Conservation (phyloP, 1,140 invertebrate genomes). For the Cotesia vestalis region DNA sequence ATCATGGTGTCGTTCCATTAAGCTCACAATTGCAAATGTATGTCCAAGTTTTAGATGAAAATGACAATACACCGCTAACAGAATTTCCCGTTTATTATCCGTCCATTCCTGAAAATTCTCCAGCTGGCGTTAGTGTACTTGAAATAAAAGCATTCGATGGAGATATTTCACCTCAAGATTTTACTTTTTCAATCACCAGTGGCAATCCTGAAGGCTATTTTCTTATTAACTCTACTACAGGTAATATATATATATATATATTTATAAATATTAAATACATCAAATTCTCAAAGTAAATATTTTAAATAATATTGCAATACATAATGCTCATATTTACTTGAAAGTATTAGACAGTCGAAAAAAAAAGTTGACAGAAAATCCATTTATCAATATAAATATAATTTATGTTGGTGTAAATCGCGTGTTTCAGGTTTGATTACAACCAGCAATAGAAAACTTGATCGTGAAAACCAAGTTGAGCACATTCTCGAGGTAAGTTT, state of each 20-base stretch:
- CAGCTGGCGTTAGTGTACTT: slow-evolving; percentile 77
- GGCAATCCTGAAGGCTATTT: slow-evolving; percentile 93
- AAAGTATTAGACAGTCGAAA: background rate
- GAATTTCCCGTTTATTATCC: slow-evolving; percentile 86
- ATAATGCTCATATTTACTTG: background rate
- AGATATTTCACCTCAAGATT: slow-evolving; percentile 74
- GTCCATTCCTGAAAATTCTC: slow-evolving; percentile 83
- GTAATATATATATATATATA: too few species aligned
- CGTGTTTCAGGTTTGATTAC: slow-evolving; percentile 77
- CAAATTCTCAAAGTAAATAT: too few species aligned
- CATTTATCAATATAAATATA: slow-evolving; percentile 35
- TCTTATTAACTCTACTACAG: slow-evolving; percentile 83
- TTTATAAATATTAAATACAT: background rate
- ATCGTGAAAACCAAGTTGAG: slow-evolving; percentile 84
- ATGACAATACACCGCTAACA: slow-evolving; percentile 93
- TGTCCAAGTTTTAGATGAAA: slow-evolving; percentile 87
- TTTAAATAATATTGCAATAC: background rate
- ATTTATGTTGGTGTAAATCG: slow-evolving; percentile 28
- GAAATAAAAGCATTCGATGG: slow-evolving; percentile 82
- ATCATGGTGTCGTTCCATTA: slow-evolving; percentile 87
- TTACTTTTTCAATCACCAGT: slow-evolving; percentile 84
- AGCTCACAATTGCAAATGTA: slow-evolving; percentile 88
- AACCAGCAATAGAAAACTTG: slow-evolving; percentile 83
- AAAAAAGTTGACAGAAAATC: slow-evolving; percentile 23
- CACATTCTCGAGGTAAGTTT: slow-evolving; percentile 84